Evolutionary conservation across 1,140 invertebrate species (phyloP), one percentile per base, ranked within the genome.

Genomic region (Aphis gossypii): DNA sequence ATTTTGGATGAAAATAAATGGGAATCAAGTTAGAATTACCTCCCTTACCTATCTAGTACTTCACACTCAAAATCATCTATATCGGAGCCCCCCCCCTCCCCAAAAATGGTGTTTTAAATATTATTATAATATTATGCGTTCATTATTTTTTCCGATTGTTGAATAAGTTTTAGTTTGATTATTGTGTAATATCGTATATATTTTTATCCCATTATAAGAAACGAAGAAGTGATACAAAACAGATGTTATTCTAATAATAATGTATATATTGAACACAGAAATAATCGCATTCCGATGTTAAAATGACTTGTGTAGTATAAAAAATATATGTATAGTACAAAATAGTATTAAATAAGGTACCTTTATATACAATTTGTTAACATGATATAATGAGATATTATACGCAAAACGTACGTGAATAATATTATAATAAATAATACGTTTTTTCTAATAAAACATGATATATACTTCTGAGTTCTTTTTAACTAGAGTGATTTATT

Each of bases 191-290:
- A 14, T 6, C 30, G 5, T 76, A 1, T 18, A 60, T 60, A 30
- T 76, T 76, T n/a, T n/a, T 76, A 76, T n/a, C 60, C 60, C n/a
- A n/a, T 76, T 76, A 76, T 76, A 35, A n/a, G 30, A 76, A n/a
- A 21, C n/a, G n/a, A 20, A 76, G 18, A 76, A n/a, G n/a, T 76
- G 60, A 18, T n/a, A 76, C 60, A 35, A n/a, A n/a, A n/a, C 60
- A 76, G 60, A 76, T n/a, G 14, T 76, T 76, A 76, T 18, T 76
- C n/a, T 76, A 60, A 60, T 76, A 76, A n/a, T n/a, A 68, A 30
- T n/a, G 11, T 6, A 18, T 6, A 18, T 76, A n/a, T n/a, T 35
- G 5, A 18, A 18, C 0, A 76, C 14, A 76, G 4, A 76, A 14
- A n/a, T 76, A n/a, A 76, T n/a, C 30, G 18, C 30, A 76, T 76